Base-by-base conservation (phyloP, 2,797 vertebrate genomes). In the Pteronotus mesoamericanus region DNA sequence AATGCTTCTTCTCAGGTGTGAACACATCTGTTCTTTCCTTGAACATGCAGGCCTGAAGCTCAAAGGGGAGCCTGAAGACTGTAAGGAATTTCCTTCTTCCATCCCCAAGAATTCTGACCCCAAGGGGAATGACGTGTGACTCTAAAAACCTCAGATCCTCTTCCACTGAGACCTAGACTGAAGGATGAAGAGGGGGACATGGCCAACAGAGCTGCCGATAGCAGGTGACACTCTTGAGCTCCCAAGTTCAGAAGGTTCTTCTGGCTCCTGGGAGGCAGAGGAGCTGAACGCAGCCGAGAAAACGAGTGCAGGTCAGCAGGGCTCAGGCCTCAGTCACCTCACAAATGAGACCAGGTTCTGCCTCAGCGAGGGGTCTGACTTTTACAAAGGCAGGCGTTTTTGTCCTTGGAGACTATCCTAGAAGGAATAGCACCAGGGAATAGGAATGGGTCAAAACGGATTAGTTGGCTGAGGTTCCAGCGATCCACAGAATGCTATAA, bases 261-360 rank as follows among this genome's bases (percentile, higher is more conserved):
- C 32, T 18, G 55, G 84, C 10, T 57, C 0, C 2, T 18, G 16
- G 59, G 51, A 89, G 59, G 66, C 32, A 64, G 32, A 64, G 39
- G 22, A 57, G 5, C 22, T 37, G 0, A 55, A 8, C 55, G 64
- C 37, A 19, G 66, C 24, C 32, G 12, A 4, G 51, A 16, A 48
- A 37, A 74, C 3, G 5, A 57, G 48, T 1, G 42, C 42, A 4
- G 32, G 29, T 9, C 80, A 9, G 0, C 0, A 15, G 0, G 1
- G 80, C 39, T 88, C 51, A 29, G 71, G 32, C n/a, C 22, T 61
- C 9, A 21, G 3, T 3, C n/a, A 24, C 68, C 44, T 1, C 12
- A 7, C 0, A 26, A 77, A 16, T 1, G 32, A 51, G 29, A 19
- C 3, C 26, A n/a, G 83, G 32, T 15, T 55, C 53, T 39, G 64